Percentiles rank a stretch among this genome's conserved stretches.
phyloP scores from a whole-genome alignment of 2,888 invertebrate genomes.

The Drosophila siamana region DNA sequence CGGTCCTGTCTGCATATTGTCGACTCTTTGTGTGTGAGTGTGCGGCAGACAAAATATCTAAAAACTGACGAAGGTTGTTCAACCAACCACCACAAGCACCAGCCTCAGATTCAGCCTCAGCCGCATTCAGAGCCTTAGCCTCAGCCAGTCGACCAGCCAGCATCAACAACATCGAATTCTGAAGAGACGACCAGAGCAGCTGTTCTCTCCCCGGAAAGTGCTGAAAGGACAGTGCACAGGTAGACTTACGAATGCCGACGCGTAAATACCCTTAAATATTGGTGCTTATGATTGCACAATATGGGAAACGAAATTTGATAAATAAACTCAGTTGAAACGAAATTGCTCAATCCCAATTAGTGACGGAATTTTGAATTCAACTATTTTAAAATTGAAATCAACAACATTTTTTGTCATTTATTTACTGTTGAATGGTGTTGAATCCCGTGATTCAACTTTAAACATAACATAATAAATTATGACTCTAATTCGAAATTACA shows the following conservation, averaged over 20 bases:
- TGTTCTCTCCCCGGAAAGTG: conserved; percentile 53
- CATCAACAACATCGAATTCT: conserved; percentile 26
- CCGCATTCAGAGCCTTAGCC: conserved; percentile 13
- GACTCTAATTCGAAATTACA: too few species aligned
- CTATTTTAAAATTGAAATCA: too few species aligned
- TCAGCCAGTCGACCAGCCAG: conserved; percentile 13
- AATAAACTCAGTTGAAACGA: neutral
- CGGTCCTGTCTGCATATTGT: conserved; percentile 44
- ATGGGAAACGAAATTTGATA: neutral
- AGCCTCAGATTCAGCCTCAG: conserved; percentile 19
- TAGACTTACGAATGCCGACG: neutral
- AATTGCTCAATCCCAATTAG: too few species aligned
- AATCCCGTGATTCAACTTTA: too few species aligned
- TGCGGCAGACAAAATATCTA: conserved; percentile 70
- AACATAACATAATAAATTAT: too few species aligned
- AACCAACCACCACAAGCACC: conserved; percentile 58
- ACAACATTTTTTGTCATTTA: too few species aligned
- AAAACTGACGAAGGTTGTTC: conserved; percentile 77
- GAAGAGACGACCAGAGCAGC: conserved; percentile 61
- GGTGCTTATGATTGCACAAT: neutral
- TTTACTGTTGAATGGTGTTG: too few species aligned
- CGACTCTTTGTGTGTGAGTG: conserved; percentile 28
- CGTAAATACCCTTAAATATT: neutral
- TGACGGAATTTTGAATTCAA: too few species aligned
- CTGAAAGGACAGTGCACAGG: neutral